These are phyloP conservation scores for Creontiades dilutus DNA, from an alignment of 2,888 invertebrate species.

Conservation along the genomic window DNA sequence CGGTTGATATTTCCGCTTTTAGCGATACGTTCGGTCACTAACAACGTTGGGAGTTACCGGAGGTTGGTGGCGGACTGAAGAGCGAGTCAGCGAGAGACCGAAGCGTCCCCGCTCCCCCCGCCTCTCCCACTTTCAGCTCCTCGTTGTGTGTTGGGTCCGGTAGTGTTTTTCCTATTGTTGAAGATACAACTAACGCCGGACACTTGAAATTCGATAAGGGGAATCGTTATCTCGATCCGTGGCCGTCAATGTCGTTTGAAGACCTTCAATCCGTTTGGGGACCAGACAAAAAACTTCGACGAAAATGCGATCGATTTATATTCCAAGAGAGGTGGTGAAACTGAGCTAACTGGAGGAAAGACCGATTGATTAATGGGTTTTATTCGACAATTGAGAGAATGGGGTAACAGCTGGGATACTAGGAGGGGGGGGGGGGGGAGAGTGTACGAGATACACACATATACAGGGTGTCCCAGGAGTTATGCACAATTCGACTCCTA, in stretches of 20 bases:
- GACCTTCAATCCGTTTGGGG: neutral
- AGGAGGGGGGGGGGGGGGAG: too few relatives aligned
- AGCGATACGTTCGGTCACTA: neutral
- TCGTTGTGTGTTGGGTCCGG: neutral
- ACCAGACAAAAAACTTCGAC: neutral
- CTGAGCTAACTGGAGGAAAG: too few relatives aligned
- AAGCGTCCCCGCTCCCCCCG: neutral
- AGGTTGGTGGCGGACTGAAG: constrained; percentile 9
- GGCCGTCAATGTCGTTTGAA: neutral
- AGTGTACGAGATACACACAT: too few relatives aligned
- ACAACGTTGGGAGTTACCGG: neutral
- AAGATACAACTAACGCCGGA: neutral
- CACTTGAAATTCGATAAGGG: constrained; percentile 26
- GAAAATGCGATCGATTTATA: too few relatives aligned
- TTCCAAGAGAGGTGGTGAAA: too few relatives aligned
- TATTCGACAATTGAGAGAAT: too few relatives aligned
- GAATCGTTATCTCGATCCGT: constrained; percentile 1
- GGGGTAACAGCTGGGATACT: too few relatives aligned
- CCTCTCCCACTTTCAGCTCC: neutral
- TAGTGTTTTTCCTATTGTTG: neutral
- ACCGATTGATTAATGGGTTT: too few relatives aligned
- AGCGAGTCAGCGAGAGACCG: neutral
- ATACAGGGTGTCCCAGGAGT: too few relatives aligned
- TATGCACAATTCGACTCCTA: too few relatives aligned
- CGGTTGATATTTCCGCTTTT: neutral